Evolutionary conservation across 2,113 vertebrate genomes (phyloP).

Genomic region (Colaptes auratus): DNA sequence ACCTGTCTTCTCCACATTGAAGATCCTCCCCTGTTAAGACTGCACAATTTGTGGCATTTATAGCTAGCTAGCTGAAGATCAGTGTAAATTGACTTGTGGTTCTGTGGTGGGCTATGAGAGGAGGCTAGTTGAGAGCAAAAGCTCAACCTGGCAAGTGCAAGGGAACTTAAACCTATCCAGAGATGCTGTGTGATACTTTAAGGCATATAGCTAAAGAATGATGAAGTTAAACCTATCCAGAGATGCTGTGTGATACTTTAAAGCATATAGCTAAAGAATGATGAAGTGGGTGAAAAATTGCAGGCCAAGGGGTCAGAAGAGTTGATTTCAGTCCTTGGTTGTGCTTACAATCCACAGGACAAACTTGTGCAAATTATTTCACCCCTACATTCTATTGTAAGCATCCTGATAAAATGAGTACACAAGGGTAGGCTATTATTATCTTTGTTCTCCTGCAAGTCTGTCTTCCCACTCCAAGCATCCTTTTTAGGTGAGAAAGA

Average conservation of each 20-base stretch:
- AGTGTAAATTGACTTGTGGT: accelerated
- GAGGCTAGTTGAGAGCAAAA: not conserved
- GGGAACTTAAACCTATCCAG: not conserved
- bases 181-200: not conserved
- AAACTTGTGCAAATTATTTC: not conserved
- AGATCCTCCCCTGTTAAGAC: not conserved
- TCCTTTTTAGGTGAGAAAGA: not conserved
- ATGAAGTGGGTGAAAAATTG: not conserved
- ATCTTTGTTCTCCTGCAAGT: not conserved
- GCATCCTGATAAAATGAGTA: not conserved
- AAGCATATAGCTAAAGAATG: not conserved
- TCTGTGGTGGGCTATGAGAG: not conserved
- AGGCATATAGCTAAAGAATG: not conserved
- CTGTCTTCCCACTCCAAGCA: not conserved
- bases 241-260: not conserved
- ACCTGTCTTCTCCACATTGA: not conserved
- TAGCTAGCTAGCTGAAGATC: not conserved
- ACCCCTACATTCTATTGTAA: not conserved
- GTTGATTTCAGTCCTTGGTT: not conserved
- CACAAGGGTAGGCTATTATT: not conserved
- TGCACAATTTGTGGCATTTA: accelerated
- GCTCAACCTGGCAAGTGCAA: not conserved
- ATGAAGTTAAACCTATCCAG: not conserved
- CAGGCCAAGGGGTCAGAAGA: not conserved
- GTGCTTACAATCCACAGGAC: not conserved